Evolutionary conservation across 2,113 vertebrate genomes (phyloP), one percentile per base, ranked within the genome.

Genomic region (Empidonax alnorum): DNA sequence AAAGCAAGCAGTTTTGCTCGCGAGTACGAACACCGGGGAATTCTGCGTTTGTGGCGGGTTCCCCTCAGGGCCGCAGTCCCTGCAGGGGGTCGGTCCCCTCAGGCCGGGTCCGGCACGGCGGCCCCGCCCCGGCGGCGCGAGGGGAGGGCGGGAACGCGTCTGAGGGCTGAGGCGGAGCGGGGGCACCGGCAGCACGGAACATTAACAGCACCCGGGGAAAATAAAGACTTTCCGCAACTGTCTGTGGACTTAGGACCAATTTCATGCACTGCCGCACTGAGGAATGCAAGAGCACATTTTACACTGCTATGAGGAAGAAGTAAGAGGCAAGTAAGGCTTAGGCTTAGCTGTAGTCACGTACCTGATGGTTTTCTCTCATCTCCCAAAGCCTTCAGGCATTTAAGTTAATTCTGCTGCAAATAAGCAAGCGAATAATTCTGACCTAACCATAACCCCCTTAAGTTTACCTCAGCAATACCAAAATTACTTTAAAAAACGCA

Each of bases 381-480:
- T 75, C 31, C n/a, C 47, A 25, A 52, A n/a, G 23, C 28, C 25
- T 81, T 81, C 63, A 55, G 28, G 49, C 28, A 19, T 10, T 63
- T 50, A 18, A 62, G 19, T 49, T 41, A 49, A 31, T 90, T 87
- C 53, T 65, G 35, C 56, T 74, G 35, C 78, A 87, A 53, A 81
- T n/a, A 39, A 0, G 3, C 56, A 59, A 50, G 42, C 0, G 0
- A 58, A 2, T 31, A 74, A 41, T 49, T 67, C 28, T 42, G 7
- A 80, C 25, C 25, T 82, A 41, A 46, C 14, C 30, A 46, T 37
- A 76, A 68, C 4, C 2, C 25, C 84, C 33, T 23, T 52, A 3
- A 47, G 46, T 74, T 66, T 62, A 81, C 46, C 42, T 87, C 61
- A 31, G 41, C 37, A 81, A 77, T 27, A 74, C 15, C 4, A 55